Evolutionary conservation across 2,797 vertebrate genomes (phyloP).

Genomic region (Parotocinclus haroldoi): DNA sequence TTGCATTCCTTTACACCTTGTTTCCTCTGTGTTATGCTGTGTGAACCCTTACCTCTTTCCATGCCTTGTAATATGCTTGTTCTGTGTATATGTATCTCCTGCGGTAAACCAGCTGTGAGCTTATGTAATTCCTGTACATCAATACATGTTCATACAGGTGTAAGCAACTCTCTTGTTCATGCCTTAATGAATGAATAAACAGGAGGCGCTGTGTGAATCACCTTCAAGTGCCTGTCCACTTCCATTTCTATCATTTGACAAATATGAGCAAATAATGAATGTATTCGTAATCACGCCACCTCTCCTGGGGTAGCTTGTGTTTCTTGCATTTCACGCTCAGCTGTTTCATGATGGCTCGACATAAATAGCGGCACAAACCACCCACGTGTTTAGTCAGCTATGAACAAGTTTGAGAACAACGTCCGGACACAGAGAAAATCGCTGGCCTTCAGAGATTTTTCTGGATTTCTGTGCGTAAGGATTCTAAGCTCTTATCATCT

Average conservation of each 20-base stretch:
- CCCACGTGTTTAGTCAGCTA: constrained; percentile 21
- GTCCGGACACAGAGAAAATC: constrained; percentile 5
- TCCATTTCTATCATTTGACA: constrained; percentile 39
- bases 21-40: background rate
- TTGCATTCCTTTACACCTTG: background rate
- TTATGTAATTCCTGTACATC: constrained; percentile 19
- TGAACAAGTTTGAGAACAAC: constrained; percentile 20
- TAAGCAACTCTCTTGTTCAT: constrained; percentile 9
- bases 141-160: constrained; percentile 31
- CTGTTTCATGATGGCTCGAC: constrained; percentile 31
- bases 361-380: constrained; percentile 24
- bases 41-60: constrained; percentile 1
- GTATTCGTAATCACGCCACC: constrained; percentile 38
- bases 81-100: constrained; percentile 9
- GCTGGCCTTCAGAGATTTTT: constrained; percentile 2
- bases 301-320: constrained; percentile 35
- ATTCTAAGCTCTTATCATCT: constrained; percentile 22
- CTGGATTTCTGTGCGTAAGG: background rate
- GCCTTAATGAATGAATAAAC: constrained; percentile 40
- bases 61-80: constrained; percentile 1
- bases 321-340: constrained; percentile 31
- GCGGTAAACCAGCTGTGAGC: background rate
- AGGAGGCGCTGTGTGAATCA: constrained; percentile 19
- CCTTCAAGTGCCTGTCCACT: constrained; percentile 37
- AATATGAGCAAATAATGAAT: constrained; percentile 42